A percentile compares a stretch with the other conserved stretches of the same genome.
These are phyloP conservation scores for Acanthiza pusilla DNA, from an alignment of 2,797 vertebrate genomes.

Conservation along the genomic window DNA sequence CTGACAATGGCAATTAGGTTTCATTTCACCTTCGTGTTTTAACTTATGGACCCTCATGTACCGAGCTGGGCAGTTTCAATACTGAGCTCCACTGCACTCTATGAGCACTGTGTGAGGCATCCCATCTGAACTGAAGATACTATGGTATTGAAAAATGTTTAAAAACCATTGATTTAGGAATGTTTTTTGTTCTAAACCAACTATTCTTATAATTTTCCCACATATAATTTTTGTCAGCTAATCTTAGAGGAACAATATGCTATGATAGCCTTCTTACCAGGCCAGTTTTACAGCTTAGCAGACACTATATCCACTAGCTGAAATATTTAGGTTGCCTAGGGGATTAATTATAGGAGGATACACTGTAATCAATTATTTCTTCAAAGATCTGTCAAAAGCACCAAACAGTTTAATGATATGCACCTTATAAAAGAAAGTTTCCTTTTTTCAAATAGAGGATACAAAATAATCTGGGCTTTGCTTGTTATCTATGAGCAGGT, in stretches of 20 bases:
- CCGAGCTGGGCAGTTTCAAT: background rate
- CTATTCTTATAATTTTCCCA: background rate
- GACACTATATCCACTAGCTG: background rate
- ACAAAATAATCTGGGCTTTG: background rate
- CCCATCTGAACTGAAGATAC: background rate
- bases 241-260: background rate
- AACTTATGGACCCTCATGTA: background rate
- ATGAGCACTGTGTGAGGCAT: background rate
- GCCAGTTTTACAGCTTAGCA: background rate
- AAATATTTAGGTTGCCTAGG: background rate
- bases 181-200: background rate
- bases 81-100: background rate
- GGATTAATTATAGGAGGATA: background rate
- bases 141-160: background rate
- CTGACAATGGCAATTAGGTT: background rate
- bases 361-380: background rate
- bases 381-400: background rate
- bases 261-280: background rate
- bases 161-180: background rate
- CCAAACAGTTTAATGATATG: background rate
- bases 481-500: background rate
- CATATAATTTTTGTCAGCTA: background rate
- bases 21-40: background rate
- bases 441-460: background rate
- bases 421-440: background rate